These are phyloP conservation scores for Glyptemys insculpta DNA, from an alignment of 2,797 vertebrate species.

Conservation along the genomic window DNA sequence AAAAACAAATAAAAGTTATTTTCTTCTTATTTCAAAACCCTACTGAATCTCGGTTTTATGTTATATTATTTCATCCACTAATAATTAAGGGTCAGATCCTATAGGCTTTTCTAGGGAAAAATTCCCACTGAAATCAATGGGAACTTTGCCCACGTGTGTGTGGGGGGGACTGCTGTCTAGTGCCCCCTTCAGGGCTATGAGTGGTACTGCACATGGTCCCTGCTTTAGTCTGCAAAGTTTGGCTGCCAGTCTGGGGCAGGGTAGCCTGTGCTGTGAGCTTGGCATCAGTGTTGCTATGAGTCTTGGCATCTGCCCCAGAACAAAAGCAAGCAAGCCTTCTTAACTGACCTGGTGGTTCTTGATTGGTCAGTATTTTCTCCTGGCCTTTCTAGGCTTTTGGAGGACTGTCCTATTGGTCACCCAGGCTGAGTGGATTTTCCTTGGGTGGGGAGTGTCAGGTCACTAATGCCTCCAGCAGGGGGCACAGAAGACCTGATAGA, in stretches of 20 bases:
- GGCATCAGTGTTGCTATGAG: neutral
- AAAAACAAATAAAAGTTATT: neutral
- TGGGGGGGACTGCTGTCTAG: neutral
- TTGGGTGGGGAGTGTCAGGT: neutral
- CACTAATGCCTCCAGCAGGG: neutral
- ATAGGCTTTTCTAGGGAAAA: slow-evolving; percentile 3
- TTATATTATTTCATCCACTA: neutral
- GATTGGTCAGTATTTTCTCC: neutral
- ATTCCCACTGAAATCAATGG: neutral
- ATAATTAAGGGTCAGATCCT: slow-evolving; percentile 19
- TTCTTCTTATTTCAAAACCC: neutral
- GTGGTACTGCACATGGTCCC: neutral
- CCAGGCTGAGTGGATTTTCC: neutral
- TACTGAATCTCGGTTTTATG: neutral
- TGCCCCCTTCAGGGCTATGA: neutral
- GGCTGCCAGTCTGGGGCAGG: neutral
- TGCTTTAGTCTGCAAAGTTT: neutral
- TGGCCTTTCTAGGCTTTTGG: neutral
- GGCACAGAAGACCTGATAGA: neutral
- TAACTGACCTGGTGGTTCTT: neutral
- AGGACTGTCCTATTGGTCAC: neutral
- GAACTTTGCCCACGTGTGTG: neutral
- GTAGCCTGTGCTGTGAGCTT: neutral
- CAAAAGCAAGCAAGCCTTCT: neutral
- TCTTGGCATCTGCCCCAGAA: neutral